Percentiles rank a stretch among this genome's conserved stretches.
Conservation (phyloP, 2,797 vertebrate genomes). For the Chromobotia macracanthus region DNA sequence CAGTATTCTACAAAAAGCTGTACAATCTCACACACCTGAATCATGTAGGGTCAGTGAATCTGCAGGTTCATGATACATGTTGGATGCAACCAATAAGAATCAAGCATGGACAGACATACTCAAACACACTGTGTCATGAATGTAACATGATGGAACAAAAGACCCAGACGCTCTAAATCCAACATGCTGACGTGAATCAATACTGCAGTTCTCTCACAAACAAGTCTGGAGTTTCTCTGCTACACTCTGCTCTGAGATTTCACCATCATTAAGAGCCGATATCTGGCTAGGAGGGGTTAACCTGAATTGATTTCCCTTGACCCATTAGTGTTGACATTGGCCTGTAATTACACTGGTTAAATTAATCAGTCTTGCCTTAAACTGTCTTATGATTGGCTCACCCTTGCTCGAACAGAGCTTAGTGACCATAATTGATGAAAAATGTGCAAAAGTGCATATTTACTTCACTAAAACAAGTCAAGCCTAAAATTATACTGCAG, state of each 20-base stretch:
- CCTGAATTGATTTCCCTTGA: conserved; percentile 39
- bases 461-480: too few species aligned
- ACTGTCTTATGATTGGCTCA: neutral
- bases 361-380: conserved; percentile 26
- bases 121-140: neutral
- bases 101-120: neutral
- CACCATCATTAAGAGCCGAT: neutral
- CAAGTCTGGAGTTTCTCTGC: conserved; percentile 11
- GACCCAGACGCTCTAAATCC: neutral
- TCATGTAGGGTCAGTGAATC: neutral
- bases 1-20: neutral
- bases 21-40: too few species aligned
- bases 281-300: conserved; percentile 25
- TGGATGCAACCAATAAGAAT: conserved; percentile 9
- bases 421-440: neutral
- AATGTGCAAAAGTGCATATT: neutral
- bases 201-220: conserved; percentile 24
- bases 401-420: neutral
- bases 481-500: too few species aligned
- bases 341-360: conserved; percentile 23
- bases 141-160: conserved; percentile 16
- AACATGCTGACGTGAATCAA: conserved; percentile 19
- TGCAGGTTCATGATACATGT: neutral
- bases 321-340: conserved; percentile 31
- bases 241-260: conserved; percentile 13